phyloP scores from a whole-genome alignment of 2,888 invertebrate genomes.

The Heliconius ismenius region DNA sequence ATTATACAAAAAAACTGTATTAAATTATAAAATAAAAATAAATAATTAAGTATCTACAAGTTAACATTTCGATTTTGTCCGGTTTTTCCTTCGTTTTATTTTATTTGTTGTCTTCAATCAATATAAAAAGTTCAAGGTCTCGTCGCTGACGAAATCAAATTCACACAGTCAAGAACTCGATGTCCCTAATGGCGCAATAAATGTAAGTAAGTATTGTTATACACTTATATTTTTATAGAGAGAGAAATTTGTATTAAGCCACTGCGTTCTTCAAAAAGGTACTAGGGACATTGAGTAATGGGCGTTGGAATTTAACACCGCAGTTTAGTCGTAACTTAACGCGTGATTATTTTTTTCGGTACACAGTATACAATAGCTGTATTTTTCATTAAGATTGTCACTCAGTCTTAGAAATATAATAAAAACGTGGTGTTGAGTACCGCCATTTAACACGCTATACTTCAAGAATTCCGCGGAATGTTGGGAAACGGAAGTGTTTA shows the following conservation, averaged over 20 bases:
- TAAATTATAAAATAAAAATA: neutral
- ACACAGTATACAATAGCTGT: too few species aligned
- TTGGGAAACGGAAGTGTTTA: too few species aligned
- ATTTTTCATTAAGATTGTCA: too few species aligned
- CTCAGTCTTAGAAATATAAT: too few species aligned
- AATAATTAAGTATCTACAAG: too few species aligned
- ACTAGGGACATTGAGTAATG: neutral
- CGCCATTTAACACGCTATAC: too few species aligned
- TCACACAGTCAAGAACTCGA: neutral
- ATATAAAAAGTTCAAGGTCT: conserved; percentile 20
- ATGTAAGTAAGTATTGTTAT: neutral
- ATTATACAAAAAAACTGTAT: neutral
- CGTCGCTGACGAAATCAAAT: too few species aligned
- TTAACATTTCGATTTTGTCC: conserved; percentile 6
- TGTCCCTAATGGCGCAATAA: neutral
- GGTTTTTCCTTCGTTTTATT: neutral
- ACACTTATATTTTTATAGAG: neutral
- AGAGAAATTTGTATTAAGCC: neutral
- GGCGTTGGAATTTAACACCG: neutral
- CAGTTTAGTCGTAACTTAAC: neutral
- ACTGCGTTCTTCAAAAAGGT: neutral
- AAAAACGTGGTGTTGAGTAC: too few species aligned
- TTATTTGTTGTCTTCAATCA: neutral
- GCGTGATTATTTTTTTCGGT: neutral
- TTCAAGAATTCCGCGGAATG: too few species aligned